phyloP scores from a whole-genome alignment of 2,888 invertebrate genomes.

The Plagodis pulveraria region DNA sequence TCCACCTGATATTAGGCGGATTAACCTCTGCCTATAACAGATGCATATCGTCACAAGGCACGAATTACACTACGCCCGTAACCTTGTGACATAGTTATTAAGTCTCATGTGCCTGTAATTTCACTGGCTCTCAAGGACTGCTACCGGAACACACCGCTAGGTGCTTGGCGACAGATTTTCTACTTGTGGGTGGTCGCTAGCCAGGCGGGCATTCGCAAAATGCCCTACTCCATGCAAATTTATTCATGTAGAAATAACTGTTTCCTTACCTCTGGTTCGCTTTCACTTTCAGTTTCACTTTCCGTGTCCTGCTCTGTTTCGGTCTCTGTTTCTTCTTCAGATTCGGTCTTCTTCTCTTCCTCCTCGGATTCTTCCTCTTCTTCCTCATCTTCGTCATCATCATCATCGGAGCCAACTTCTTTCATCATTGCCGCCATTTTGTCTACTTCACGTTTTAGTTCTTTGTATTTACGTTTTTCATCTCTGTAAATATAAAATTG shows the following conservation, averaged over 20 bases:
- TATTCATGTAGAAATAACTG: background rate
- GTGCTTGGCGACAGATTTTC: too few relatives aligned
- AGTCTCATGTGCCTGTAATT: too few relatives aligned
- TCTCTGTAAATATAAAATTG: constrained; percentile 73
- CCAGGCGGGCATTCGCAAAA: too few relatives aligned
- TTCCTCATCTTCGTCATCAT: constrained; percentile 88
- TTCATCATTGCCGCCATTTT: constrained; percentile 96
- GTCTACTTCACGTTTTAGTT: constrained; percentile 94
- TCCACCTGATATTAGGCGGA: too few relatives aligned
- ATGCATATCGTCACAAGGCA: too few relatives aligned
- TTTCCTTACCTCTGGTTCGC: constrained; percentile 86
- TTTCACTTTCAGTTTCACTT: constrained; percentile 87
- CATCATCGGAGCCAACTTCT: constrained; percentile 89
- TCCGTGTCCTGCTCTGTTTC: constrained; percentile 89
- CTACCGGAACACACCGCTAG: too few relatives aligned
- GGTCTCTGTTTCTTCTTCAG: constrained; percentile 85
- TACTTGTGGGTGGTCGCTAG: too few relatives aligned
- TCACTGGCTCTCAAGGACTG: too few relatives aligned
- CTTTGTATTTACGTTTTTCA: constrained; percentile 93
- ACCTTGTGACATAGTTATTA: too few relatives aligned
- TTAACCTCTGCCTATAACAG: too few relatives aligned
- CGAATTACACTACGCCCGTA: too few relatives aligned
- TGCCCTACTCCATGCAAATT: too few relatives aligned
- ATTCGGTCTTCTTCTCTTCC: constrained; percentile 83
- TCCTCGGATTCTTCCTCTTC: constrained; percentile 82